Conservation (phyloP, 1,140 invertebrate species). For the Nebria ingens region DNA sequence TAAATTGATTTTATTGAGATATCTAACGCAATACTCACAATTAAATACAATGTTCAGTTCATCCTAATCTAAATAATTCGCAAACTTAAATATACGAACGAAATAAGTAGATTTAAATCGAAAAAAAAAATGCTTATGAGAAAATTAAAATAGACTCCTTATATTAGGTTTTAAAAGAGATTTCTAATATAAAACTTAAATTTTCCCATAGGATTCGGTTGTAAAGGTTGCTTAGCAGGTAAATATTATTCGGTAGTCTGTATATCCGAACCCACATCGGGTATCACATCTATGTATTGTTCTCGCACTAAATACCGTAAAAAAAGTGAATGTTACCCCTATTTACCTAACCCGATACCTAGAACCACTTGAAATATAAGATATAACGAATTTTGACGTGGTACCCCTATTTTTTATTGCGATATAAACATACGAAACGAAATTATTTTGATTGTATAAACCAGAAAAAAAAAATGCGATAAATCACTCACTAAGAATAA, state of each 20-base stretch:
- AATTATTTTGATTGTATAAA: neutral
- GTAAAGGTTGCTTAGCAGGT: neutral
- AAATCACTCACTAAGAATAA: too few relatives aligned
- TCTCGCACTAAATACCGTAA: constrained; percentile 6
- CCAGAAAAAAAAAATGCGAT: neutral
- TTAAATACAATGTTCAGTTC: too few relatives aligned
- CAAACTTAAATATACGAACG: too few relatives aligned
- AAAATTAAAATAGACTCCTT: neutral
- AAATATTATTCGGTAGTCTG: neutral
- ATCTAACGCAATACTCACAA: too few relatives aligned
- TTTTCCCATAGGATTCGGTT: neutral
- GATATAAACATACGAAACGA: too few relatives aligned
- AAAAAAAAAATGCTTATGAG: neutral
- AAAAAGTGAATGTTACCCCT: neutral
- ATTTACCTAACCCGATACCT: neutral
- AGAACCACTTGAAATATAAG: neutral
- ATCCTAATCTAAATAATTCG: too few relatives aligned
- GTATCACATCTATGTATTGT: neutral
- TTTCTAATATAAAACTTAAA: neutral
- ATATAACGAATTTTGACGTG: neutral
- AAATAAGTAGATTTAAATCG: too few relatives aligned
- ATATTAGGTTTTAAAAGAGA: neutral
- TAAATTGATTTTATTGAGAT: too few relatives aligned
- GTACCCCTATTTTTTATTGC: too few relatives aligned
- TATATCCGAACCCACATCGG: neutral